phyloP scores from a whole-genome alignment of 2,888 invertebrate genomes.

The Eumacrocentrus americanus region DNA sequence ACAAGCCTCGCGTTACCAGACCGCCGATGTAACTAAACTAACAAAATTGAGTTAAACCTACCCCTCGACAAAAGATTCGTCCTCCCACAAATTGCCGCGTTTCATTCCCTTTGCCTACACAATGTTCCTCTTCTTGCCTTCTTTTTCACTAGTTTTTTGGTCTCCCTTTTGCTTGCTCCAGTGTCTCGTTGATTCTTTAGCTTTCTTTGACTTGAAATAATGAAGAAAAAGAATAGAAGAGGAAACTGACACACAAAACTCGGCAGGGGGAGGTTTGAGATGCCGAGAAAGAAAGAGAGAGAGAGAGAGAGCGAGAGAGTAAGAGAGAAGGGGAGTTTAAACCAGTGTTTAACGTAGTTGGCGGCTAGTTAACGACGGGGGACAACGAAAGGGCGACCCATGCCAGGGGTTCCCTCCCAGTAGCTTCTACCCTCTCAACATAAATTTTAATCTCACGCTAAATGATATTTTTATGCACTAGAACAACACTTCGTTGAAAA shows the following conservation, averaged over 20 bases:
- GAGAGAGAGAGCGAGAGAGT: too few species aligned
- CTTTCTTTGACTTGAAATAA: neutral
- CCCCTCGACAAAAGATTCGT: conserved; percentile 31
- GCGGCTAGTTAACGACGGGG: conserved; percentile 51
- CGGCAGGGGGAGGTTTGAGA: neutral
- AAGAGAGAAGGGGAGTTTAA: conserved; percentile 49
- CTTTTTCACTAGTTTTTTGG: neutral
- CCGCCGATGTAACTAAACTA: conserved; percentile 61
- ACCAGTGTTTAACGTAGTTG: conserved; percentile 56
- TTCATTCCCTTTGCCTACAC: conserved; percentile 19
- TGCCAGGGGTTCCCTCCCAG: conserved; percentile 42
- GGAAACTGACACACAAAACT: neutral
- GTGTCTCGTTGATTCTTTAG: neutral
- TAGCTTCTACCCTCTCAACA: neutral
- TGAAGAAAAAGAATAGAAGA: neutral
- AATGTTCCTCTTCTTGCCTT: conserved; percentile 7
- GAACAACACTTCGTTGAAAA: neutral
- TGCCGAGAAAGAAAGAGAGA: conserved; percentile 24
- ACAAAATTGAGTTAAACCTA: conserved; percentile 59
- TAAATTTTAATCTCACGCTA: conserved; percentile 19
- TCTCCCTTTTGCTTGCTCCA: neutral
- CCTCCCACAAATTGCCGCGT: conserved; percentile 33
- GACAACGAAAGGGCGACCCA: conserved; percentile 36
- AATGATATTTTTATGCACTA: conserved; percentile 17
- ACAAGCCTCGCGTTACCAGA: conserved; percentile 53